Evolutionary conservation across 2,113 vertebrate species (phyloP).

Genomic region (Pavo muticus): DNA sequence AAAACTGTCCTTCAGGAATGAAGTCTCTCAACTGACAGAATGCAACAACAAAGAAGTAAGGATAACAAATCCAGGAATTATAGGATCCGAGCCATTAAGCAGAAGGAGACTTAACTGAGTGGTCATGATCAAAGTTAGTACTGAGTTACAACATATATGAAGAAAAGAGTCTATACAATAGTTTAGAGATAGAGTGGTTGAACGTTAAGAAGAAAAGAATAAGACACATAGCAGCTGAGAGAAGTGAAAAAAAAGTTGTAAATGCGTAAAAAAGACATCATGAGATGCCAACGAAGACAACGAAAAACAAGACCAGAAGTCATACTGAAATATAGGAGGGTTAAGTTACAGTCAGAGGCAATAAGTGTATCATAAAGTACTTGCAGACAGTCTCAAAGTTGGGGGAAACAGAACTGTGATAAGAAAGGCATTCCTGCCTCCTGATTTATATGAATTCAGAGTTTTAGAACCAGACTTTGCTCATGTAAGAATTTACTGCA

Average conservation of each 20-base stretch:
- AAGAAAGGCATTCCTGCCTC: not conserved
- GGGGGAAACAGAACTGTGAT: not conserved
- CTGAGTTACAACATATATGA: not conserved
- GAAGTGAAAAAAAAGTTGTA: not conserved
- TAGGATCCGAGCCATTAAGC: conserved; percentile 1
- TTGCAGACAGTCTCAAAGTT: not conserved
- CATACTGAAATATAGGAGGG: not conserved
- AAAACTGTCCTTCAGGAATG: not conserved
- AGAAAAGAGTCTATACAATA: not conserved
- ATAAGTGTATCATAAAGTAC: not conserved
- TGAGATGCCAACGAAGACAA: not conserved
- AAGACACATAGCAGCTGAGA: not conserved
- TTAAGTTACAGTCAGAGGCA: not conserved
- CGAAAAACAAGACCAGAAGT: not conserved
- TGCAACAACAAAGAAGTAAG: not conserved
- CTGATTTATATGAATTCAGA: not conserved
- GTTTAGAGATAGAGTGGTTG: not conserved
- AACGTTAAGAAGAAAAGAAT: not conserved
- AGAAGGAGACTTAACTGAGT: conserved; percentile 4
- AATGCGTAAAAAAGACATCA: not conserved
- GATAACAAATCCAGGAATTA: conserved; percentile 1
- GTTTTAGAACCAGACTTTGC: not conserved
- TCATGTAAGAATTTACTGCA: not conserved
- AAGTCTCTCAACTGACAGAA: not conserved
- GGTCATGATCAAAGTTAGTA: conserved; percentile 33